These are phyloP conservation scores for Dorcus hopei DNA, from an alignment of 2,888 invertebrate species.

Conservation along the genomic window DNA sequence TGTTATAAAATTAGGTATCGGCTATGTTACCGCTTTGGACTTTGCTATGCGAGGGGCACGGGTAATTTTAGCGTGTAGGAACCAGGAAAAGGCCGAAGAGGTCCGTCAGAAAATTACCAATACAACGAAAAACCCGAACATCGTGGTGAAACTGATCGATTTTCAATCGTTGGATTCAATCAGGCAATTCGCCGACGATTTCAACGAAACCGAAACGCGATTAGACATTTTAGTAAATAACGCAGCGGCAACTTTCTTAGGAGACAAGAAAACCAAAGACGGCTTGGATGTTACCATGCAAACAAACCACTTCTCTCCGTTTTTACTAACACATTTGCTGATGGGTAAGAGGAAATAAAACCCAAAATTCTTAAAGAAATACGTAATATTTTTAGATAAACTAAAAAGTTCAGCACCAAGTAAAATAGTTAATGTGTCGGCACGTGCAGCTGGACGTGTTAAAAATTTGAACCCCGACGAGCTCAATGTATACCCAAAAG, in stretches of 20 bases:
- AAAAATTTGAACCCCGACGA: slow-evolving; percentile 4
- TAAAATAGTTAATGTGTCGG: slow-evolving; percentile 36
- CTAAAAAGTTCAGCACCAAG: slow-evolving; percentile 41
- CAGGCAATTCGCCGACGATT: slow-evolving; percentile 58
- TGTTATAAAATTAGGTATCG: slow-evolving; percentile 40
- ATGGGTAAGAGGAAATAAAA: slow-evolving; percentile 43
- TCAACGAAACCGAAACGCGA: slow-evolving; percentile 53
- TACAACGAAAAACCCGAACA: slow-evolving; percentile 39
- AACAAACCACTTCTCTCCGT: slow-evolving; percentile 28
- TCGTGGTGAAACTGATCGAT: slow-evolving; percentile 50
- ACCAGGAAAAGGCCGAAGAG: slow-evolving; percentile 29
- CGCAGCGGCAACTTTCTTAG: slow-evolving; percentile 56
- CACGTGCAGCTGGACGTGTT: slow-evolving; percentile 29
- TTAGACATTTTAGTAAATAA: slow-evolving; percentile 65
- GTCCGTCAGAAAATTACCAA: slow-evolving; percentile 30
- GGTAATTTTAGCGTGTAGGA: slow-evolving; percentile 55
- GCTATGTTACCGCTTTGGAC: slow-evolving; percentile 44
- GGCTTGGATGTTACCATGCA: slow-evolving; percentile 58
- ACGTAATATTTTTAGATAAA: slow-evolving; percentile 42
- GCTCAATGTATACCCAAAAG: slow-evolving; percentile 10
- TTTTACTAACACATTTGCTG: slow-evolving; percentile 65
- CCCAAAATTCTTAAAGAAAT: too few relatives aligned
- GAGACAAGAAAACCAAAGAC: slow-evolving; percentile 54
- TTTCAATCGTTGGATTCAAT: slow-evolving; percentile 55
- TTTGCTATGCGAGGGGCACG: slow-evolving; percentile 51